These are phyloP conservation scores for Hyles euphorbiae DNA, from an alignment of 1,140 invertebrate genomes.

Conservation along the genomic window DNA sequence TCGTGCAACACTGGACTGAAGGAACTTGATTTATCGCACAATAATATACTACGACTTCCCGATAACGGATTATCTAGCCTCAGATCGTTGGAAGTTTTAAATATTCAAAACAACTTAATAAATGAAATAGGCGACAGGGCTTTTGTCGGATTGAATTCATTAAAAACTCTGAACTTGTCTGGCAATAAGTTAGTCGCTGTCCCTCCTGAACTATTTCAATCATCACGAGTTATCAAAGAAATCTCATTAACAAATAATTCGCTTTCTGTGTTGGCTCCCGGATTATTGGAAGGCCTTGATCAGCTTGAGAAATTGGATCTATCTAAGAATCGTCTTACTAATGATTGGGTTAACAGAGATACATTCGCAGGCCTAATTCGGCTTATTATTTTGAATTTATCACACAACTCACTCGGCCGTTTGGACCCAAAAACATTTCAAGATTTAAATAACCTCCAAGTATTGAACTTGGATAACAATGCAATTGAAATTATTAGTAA, in stretches of 20 bases:
- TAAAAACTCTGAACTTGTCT: conserved; percentile 85
- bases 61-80: conserved; percentile 84
- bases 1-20: conserved; percentile 81
- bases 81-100: conserved; percentile 79
- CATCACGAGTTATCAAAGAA: conserved; percentile 81
- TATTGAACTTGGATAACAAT: conserved; percentile 86
- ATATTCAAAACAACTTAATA: conserved; percentile 85
- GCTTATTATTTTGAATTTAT: conserved; percentile 86
- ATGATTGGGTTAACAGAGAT: conserved; percentile 86
- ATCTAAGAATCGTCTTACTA: conserved; percentile 85
- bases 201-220: conserved; percentile 86
- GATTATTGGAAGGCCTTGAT: conserved; percentile 85
- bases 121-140: conserved; percentile 84
- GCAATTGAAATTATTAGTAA: conserved; percentile 83
- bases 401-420: conserved; percentile 82
- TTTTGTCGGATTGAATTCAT: conserved; percentile 80
- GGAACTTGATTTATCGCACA: conserved; percentile 84
- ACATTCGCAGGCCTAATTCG: conserved; percentile 86
- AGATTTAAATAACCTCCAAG: conserved; percentile 85
- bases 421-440: conserved; percentile 86
- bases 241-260: conserved; percentile 90
- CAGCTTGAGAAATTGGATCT: conserved; percentile 87
- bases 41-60: conserved; percentile 81
- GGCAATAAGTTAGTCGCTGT: conserved; percentile 86
- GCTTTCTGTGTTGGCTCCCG: conserved; percentile 84